Evolutionary conservation across 2,113 vertebrate species (phyloP).

Genomic region (Pygoscelis adeliae): DNA sequence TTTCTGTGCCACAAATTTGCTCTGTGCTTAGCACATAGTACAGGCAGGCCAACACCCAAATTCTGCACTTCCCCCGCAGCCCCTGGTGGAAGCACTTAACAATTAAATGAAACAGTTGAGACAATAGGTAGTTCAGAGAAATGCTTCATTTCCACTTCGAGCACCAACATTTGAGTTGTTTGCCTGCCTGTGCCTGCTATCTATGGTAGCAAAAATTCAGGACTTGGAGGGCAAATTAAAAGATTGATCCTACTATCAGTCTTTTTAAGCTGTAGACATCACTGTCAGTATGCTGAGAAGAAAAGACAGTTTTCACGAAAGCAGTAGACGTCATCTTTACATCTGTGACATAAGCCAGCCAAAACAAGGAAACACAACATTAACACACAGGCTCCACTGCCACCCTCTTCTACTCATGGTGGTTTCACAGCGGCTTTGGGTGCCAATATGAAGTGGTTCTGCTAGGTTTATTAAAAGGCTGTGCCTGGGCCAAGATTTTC

Average conservation of each 20-base stretch:
- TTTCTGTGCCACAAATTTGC: not conserved
- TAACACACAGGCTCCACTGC: not conserved
- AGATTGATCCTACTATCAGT: not conserved
- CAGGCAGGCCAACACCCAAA: not conserved
- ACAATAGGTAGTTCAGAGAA: not conserved
- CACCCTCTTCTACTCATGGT: not conserved
- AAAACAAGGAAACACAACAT: not conserved
- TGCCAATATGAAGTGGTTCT: not conserved
- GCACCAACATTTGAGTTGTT: not conserved
- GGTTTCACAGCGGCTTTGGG: not conserved
- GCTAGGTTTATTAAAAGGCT: not conserved
- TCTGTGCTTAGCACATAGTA: not conserved
- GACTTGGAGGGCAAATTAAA: not conserved
- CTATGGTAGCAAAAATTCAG: not conserved
- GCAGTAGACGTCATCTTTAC: not conserved
- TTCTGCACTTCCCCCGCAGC: not conserved
- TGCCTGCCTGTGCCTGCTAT: not conserved
- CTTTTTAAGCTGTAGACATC: not conserved
- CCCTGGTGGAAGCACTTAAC: not conserved
- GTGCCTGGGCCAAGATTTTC: not conserved
- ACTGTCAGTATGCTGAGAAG: not conserved
- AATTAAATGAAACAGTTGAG: not conserved
- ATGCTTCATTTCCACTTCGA: not conserved
- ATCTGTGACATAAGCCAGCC: not conserved
- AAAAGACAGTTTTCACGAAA: not conserved